These are phyloP conservation scores for Poeciliopsis prolifica DNA, from an alignment of 2,113 vertebrate genomes.

Conservation along the genomic window DNA sequence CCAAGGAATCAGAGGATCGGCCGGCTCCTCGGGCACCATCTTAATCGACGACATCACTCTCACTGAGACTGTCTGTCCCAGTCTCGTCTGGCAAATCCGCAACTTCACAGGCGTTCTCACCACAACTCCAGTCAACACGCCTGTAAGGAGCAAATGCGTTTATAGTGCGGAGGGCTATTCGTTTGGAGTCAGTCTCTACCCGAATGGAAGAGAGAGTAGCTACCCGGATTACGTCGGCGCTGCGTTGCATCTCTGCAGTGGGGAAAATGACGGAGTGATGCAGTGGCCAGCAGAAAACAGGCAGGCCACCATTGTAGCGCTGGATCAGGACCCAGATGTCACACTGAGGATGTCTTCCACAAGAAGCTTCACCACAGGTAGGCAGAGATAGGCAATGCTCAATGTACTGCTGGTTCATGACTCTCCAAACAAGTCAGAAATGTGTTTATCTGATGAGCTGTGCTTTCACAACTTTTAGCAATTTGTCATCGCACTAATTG, in stretches of 20 bases:
- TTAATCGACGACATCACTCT: constrained; percentile 87
- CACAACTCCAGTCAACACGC: not conserved
- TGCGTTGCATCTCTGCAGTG: constrained; percentile 87
- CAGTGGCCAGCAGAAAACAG: constrained; percentile 89
- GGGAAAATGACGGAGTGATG: constrained; percentile 85
- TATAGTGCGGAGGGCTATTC: constrained; percentile 87
- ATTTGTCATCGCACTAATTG: not conserved
- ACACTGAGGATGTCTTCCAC: constrained; percentile 87
- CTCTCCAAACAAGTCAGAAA: not conserved
- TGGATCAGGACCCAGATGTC: constrained; percentile 87
- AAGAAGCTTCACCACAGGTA: constrained; percentile 72
- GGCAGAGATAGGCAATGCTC: too few species aligned
- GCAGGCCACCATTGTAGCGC: constrained; percentile 78
- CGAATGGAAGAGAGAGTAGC: constrained; percentile 50
- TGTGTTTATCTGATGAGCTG: not conserved
- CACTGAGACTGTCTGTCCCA: constrained; percentile 85
- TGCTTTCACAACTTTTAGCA: not conserved
- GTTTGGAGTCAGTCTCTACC: constrained; percentile 81
- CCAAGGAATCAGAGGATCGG: constrained; percentile 82
- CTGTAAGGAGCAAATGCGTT: constrained; percentile 79
- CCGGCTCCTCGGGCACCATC: constrained; percentile 79
- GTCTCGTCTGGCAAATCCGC: constrained; percentile 83
- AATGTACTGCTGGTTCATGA: not conserved
- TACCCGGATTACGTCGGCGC: constrained; percentile 70
- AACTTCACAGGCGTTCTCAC: constrained; percentile 79